Percentiles rank a stretch among this genome's conserved stretches.
These are phyloP conservation scores for Dermochelys coriacea DNA, from an alignment of 2,797 vertebrate species.

Conservation along the genomic window DNA sequence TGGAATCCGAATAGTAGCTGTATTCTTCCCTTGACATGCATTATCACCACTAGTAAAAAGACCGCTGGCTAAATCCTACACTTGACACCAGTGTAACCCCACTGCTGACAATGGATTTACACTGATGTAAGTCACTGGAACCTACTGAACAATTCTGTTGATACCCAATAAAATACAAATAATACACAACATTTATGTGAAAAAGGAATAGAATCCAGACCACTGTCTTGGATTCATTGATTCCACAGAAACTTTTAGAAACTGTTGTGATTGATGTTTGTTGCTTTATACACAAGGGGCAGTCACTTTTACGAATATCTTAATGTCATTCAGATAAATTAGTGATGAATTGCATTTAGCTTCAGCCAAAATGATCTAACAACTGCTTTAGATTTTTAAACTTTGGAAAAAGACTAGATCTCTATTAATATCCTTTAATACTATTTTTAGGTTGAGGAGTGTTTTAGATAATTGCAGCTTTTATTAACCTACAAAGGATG, in stretches of 20 bases:
- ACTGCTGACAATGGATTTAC: fast-evolving
- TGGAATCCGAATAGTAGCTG: fast-evolving
- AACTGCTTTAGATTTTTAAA: too few species aligned
- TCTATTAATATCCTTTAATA: not conserved
- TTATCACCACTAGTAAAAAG: fast-evolving
- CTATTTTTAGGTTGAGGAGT: not conserved
- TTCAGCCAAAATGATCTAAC: too few species aligned
- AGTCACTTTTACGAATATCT: too few species aligned
- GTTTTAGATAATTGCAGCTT: not conserved
- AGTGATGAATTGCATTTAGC: too few species aligned
- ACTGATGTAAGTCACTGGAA: not conserved
- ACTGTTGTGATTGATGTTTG: not conserved
- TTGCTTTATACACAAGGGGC: not conserved
- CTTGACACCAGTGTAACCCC: fast-evolving
- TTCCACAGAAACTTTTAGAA: not conserved
- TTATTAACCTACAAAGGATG: not conserved
- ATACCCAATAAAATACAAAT: not conserved
- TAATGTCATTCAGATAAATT: too few species aligned
- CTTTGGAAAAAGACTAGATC: too few species aligned
- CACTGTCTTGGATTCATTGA: not conserved
- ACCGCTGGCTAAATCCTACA: fast-evolving
- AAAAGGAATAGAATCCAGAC: not conserved
- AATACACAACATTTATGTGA: not conserved
- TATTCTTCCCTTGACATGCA: fast-evolving
- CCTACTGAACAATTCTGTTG: not conserved